Evolutionary conservation across 2,113 vertebrate species (phyloP), one percentile per base, ranked within the genome.

Genomic region (Clupea harengus): DNA sequence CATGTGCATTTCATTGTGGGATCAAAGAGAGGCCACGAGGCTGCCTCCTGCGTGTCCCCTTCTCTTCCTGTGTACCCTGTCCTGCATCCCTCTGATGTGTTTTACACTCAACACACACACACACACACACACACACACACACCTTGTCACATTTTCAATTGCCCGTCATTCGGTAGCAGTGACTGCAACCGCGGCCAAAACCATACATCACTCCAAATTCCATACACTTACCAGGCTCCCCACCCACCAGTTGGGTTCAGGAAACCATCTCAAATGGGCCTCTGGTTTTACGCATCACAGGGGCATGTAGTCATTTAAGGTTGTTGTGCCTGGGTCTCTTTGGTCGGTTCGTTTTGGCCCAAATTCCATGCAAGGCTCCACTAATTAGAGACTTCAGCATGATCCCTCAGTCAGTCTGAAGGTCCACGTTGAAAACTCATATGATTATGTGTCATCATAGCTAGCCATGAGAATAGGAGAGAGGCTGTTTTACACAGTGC

Each of bases 1-100:
- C 92, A 94, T 91, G 86, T 94, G 93, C 8, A 11, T 93, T 89
- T 93, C 89, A 91, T 94, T 91, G 90, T 89, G 67, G 54, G 93
- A 94, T 93, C 91, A 95, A 94, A 94, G 90, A 64, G 78, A 2
- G 90, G 86, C 89, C 85, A 81, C 49, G 83, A 86, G 86, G 86
- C 88, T 39, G 8, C 28, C 10, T 86, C 85, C 78, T 82, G 81
- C 39, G 15, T 28, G 57, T 67, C 39, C 84, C 82, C 82, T 82
- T 87, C 47, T 85, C 83, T 83, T 87, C 83, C 32, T 78, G 45
- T 67, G 78, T 90, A 86, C 83, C 81, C 88, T 84, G 60, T 72
- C 87, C 81, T 88, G 82, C 82, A 81, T 81, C 86, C 60, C 84
- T 84, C 88, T 81, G 2, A 72, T 81, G 44, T 22, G 82, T 15